Evolutionary conservation across 2,888 invertebrate genomes (phyloP), one percentile per base, ranked within the genome.

Genomic region (Poecilobothrus nobilitatus): DNA sequence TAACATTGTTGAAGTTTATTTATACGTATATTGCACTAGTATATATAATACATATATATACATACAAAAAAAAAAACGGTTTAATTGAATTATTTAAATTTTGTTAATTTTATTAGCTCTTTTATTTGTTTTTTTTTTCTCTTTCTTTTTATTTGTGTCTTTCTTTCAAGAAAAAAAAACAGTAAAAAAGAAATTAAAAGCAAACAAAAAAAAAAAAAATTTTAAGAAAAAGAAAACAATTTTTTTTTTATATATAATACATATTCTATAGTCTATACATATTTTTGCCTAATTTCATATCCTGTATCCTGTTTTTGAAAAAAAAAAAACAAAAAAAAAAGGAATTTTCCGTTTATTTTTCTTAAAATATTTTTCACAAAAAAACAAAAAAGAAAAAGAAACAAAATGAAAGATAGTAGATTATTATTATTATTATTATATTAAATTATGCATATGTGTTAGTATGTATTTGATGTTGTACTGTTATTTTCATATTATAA

Each of bases 1-100:
- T 27, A 27, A n/a, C n/a, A n/a, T n/a, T n/a, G n/a, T n/a, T n/a
- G n/a, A n/a, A n/a, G n/a, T n/a, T n/a, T 27, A 27, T 27, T 4
- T 27, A 27, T 27, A 27, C 27, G 5, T 27, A 27, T 27, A n/a
- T n/a, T n/a, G n/a, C n/a, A n/a, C n/a, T n/a, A n/a, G n/a, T n/a
- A n/a, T n/a, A n/a, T 27, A 27, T 27, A 27, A 27, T 5, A 27
- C 27, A 27, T 27, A 27, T 27, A 27, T 27, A 27, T 27, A 27
- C 27, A 4, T 27, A 27, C 27, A 27, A 2, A 27, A 27, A 27
- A 27, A 27, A 27, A 15, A 53, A 9, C n/a, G 3, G 53, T 15
- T 53, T 53, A 53, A 53, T 53, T 53, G 53, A 53, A 53, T 53
- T 53, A 53, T 53, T 53, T 53, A 53, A 53, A 53, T 53, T 53